phyloP scores from a whole-genome alignment of 2,888 invertebrate species.

The Thereva unica region DNA sequence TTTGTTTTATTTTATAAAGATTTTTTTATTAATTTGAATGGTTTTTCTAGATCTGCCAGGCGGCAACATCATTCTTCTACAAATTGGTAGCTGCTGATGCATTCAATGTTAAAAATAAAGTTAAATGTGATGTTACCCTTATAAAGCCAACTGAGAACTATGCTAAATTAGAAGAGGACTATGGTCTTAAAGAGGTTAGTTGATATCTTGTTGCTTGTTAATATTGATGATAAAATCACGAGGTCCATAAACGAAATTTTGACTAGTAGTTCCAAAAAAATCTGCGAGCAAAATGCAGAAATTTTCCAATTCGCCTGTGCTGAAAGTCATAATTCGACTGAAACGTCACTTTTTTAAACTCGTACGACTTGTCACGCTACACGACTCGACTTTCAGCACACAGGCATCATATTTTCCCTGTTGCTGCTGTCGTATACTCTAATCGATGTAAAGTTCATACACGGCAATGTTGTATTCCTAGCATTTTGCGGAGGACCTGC shows the following conservation, averaged over 20 bases:
- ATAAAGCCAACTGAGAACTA: slow-evolving; percentile 87
- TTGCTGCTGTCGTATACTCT: no score
- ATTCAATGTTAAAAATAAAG: slow-evolving; percentile 71
- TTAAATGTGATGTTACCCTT: slow-evolving; percentile 74
- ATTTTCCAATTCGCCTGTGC: no score
- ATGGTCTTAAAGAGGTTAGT: slow-evolving; percentile 83
- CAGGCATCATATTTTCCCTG: no score
- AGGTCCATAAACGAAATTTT: neutral
- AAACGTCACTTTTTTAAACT: no score
- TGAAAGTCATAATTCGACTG: no score
- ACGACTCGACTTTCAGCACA: no score
- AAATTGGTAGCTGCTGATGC: slow-evolving; percentile 78
- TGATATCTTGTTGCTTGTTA: neutral
- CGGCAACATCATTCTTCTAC: slow-evolving; percentile 79
- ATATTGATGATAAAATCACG: neutral
- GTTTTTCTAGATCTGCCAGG: slow-evolving; percentile 62
- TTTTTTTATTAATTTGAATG: slow-evolving; percentile 5
- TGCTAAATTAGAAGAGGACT: slow-evolving; percentile 81
- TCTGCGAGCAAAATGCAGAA: no score
- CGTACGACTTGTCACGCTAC: no score
- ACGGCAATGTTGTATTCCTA: no score
- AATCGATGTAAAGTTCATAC: no score
- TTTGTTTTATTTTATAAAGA: neutral
- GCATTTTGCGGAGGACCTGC: no score
- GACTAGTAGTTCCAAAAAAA: neutral